Base-by-base conservation (phyloP, 2,797 vertebrate species). In the Lepus oiostolus region DNA sequence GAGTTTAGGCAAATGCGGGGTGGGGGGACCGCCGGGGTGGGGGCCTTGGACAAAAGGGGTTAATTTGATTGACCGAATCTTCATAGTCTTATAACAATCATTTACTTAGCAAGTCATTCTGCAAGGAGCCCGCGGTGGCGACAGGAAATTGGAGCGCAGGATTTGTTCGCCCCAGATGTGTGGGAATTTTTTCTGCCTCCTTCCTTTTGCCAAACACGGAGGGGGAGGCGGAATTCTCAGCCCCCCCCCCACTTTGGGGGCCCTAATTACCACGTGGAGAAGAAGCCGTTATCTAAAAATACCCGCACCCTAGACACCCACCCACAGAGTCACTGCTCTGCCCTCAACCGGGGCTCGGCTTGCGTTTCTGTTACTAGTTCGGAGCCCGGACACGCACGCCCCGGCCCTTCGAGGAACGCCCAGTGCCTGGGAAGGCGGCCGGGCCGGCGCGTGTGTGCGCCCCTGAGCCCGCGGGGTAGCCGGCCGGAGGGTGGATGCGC, bases 51-150 rank as follows among this genome's bases (percentile, higher is more conserved):
- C 98, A 98, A 98, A 98, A 98, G 98, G 98, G 98, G 98, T 98
- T 99, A 98, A 99, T 98, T 98, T 98, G 98, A 98, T 98, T 98
- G 98, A 98, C 98, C 98, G 98, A 98, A 98, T 98, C 98, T 97
- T 98, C 97, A 97, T 97, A 97, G 98, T 97, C 97, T 98, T 98
- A 98, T 95, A 98, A 98, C 98, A 98, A 98, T 98, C 98, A 98
- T 98, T 98, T 98, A 98, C 98, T 98, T 98, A 98, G 98, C 98
- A 97, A 98, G 98, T 98, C 95, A 97, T 98, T 98, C 97, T 93
- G 79, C 97, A 95, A 97, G 98, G 98, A 98, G 97, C 88, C 98
- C 96, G 97, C 94, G 97, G 97, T 92, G 93, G 98, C 97, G 93
- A 98, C 97, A 98, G 98, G 98, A 98, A 98, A 98, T 98, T 98